Percentiles rank a stretch among this genome's conserved stretches.
Evolutionary conservation across 2,888 invertebrate genomes (phyloP).

Genomic region (Drosophila infuscata): DNA sequence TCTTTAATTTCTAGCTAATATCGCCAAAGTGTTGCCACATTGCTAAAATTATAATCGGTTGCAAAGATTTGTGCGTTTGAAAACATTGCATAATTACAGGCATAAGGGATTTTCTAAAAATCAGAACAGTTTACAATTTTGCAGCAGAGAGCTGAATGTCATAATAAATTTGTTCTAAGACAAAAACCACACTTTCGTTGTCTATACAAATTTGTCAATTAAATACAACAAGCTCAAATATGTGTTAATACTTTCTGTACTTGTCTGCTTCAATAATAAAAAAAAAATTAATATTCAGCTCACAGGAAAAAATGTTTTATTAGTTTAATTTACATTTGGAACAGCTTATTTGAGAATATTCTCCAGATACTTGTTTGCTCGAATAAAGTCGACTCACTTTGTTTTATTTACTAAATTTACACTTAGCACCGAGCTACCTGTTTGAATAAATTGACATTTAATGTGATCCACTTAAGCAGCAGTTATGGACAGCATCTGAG

Average conservation of each 20-base stretch:
- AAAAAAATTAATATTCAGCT: neutral
- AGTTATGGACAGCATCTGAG: conserved; percentile 2
- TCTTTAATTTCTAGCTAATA: neutral
- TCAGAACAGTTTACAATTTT: too few species aligned
- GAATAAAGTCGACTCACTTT: neutral
- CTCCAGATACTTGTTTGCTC: neutral
- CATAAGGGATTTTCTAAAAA: neutral
- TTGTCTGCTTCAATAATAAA: too few species aligned
- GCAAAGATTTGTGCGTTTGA: neutral
- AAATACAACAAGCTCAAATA: neutral
- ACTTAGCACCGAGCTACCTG: neutral
- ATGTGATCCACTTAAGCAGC: conserved; percentile 13
- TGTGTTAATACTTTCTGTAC: neutral
- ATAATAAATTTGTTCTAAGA: neutral
- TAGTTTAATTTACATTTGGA: neutral
- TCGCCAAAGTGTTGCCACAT: neutral
- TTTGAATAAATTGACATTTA: conserved; percentile 6
- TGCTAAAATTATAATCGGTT: neutral
- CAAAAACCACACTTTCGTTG: neutral
- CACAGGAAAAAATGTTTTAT: neutral
- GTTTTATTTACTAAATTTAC: neutral
- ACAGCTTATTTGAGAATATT: neutral
- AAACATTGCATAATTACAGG: neutral
- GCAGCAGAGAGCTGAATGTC: neutral
- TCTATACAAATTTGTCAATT: neutral